Percentiles rank a stretch among this genome's conserved stretches.
Conservation (phyloP, 2,888 invertebrate species). For the Cremastinae sp. region DNA sequence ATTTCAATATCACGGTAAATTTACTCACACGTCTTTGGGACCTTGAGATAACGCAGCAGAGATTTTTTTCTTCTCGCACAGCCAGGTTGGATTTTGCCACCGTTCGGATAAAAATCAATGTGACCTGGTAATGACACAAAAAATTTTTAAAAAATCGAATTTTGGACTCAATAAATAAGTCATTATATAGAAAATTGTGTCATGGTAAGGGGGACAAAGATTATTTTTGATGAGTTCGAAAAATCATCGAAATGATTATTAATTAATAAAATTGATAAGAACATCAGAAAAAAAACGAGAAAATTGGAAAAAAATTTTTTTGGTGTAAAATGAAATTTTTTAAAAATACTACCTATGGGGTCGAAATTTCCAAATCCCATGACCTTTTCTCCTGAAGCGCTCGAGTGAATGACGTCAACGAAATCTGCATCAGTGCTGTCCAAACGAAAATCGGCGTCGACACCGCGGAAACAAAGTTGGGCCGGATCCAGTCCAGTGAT, state of each 20-base stretch:
- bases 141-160: not conserved
- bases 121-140: conserved; percentile 79
- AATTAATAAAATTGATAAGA: too few relatives aligned
- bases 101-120: conserved; percentile 87
- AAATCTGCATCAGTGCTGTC: conserved; percentile 83
- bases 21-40: conserved; percentile 79
- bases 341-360: too few relatives aligned
- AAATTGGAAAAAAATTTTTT: conserved; percentile 9
- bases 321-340: too few relatives aligned
- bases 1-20: not conserved
- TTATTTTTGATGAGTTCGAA: too few relatives aligned
- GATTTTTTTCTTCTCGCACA: conserved; percentile 79
- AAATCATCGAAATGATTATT: too few relatives aligned
- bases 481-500: conserved; percentile 84
- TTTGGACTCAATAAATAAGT: not conserved
- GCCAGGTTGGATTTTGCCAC: conserved; percentile 85
- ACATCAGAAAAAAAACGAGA: too few relatives aligned
- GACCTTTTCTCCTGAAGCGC: conserved; percentile 81
- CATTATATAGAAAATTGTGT: too few relatives aligned
- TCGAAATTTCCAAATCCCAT: conserved; percentile 83
- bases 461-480: conserved; percentile 83
- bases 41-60: conserved; percentile 76
- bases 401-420: conserved; percentile 85
- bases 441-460: conserved; percentile 80
- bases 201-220: too few relatives aligned